These are phyloP conservation scores for Heliconius aoede DNA, from an alignment of 2,888 invertebrate genomes.

Conservation along the genomic window DNA sequence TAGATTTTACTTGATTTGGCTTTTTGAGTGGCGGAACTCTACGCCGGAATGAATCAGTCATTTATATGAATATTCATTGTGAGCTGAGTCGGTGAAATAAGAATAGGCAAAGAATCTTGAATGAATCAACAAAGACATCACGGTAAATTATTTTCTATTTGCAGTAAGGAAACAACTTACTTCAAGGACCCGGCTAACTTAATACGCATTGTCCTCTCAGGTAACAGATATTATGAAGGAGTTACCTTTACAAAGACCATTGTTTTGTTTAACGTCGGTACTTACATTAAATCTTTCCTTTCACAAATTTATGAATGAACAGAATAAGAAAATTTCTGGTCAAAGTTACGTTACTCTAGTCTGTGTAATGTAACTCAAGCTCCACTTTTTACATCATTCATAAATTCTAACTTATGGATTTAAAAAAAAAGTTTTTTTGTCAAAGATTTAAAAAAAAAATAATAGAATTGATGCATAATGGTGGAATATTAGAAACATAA, in stretches of 20 bases:
- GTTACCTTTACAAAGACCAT: constrained; percentile 41
- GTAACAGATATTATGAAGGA: constrained; percentile 49
- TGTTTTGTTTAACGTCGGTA: constrained; percentile 33
- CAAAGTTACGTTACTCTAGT: background rate
- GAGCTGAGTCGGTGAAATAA: background rate
- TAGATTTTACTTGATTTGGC: too few relatives aligned
- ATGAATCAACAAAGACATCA: constrained; percentile 72
- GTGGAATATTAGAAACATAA: background rate
- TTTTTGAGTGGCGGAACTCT: too few relatives aligned
- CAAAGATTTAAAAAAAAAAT: too few relatives aligned
- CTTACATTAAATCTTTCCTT: constrained; percentile 14
- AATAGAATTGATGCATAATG: too few relatives aligned
- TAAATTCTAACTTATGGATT: background rate
- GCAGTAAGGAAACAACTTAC: constrained; percentile 66
- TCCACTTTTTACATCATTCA: constrained; percentile 6
- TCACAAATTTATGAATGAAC: constrained; percentile 30
- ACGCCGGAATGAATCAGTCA: background rate
- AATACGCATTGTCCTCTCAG: constrained; percentile 59
- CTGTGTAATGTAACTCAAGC: background rate
- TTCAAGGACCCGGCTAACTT: constrained; percentile 60
- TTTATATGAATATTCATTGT: constrained; percentile 5
- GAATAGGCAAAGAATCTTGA: constrained; percentile 61
- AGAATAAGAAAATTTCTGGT: constrained; percentile 7
- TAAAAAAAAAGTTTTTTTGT: too few relatives aligned
- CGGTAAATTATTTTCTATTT: constrained; percentile 74